Conservation (phyloP, 92 coral and sea anemone genomes). For the Palythoa grandis region DNA sequence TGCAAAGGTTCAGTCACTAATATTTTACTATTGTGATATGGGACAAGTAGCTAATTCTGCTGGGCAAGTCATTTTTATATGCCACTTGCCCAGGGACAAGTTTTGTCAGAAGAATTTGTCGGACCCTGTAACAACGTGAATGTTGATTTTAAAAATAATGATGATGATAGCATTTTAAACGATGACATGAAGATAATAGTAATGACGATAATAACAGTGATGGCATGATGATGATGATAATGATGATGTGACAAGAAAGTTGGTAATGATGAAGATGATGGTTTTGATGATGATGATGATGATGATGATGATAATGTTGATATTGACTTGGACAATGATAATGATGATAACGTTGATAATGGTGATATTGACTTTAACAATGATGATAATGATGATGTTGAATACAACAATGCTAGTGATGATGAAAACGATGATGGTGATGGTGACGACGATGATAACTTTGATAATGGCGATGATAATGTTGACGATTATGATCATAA, state of each 20-base stretch:
- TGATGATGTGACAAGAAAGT: not conserved
- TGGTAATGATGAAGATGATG: not conserved
- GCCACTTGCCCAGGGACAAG: too few relatives aligned
- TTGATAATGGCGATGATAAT: not conserved
- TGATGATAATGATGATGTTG: not conserved
- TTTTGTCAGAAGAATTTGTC: too few relatives aligned
- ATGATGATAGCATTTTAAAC: too few relatives aligned
- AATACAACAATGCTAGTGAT: not conserved
- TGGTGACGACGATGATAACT: too few relatives aligned
- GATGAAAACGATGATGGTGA: not conserved
- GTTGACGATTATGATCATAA: not conserved
- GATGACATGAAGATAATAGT: not conserved
- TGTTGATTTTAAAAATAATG: not conserved
- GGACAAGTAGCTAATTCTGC: too few relatives aligned
- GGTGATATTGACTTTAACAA: not conserved
- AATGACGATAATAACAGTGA: not conserved
- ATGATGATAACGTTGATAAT: not conserved
- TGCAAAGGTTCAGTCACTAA: too few relatives aligned
- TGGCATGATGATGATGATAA: too few relatives aligned
- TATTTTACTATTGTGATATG: too few relatives aligned
- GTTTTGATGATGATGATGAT: too few relatives aligned
- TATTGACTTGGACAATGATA: not conserved
- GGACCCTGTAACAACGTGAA: not conserved
- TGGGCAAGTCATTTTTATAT: too few relatives aligned
- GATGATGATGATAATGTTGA: not conserved